Evolutionary conservation across 2,888 invertebrate genomes (phyloP).

Genomic region (Mesodorylaimus sp.): DNA sequence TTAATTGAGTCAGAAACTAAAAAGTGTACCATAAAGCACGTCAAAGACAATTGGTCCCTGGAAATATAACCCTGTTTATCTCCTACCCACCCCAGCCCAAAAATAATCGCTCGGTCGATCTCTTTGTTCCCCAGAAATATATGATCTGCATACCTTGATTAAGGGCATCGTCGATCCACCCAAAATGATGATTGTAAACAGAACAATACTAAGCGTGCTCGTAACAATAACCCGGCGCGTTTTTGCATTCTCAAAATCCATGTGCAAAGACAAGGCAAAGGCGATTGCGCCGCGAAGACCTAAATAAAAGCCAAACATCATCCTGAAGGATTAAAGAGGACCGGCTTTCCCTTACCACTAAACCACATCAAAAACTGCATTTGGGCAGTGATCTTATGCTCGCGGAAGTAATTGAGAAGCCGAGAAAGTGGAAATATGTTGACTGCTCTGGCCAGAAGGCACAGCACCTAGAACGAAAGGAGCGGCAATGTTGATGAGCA

Average conservation of each 20-base stretch:
- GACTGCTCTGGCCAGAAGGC: conserved; percentile 74
- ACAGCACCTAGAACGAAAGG: conserved; percentile 42
- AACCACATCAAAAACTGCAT: conserved; percentile 99
- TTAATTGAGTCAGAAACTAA: not conserved
- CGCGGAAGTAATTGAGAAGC: conserved; percentile 80
- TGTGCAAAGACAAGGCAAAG: conserved; percentile 83
- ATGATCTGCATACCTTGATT: conserved; percentile 43
- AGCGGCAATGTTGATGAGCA: not conserved
- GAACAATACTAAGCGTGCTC: conserved; percentile 86
- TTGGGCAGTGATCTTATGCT: conserved; percentile 88
- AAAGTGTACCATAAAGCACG: not conserved
- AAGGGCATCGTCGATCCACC: conserved; percentile 96
- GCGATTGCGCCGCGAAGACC: conserved; percentile 86
- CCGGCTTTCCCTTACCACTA: conserved; percentile 59
- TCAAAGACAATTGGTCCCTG: conserved; percentile 1
- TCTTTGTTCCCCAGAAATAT: not conserved
- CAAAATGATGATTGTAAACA: conserved; percentile 80
- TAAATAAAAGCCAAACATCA: conserved; percentile 17
- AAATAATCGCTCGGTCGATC: too few species aligned
- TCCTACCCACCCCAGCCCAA: too few species aligned
- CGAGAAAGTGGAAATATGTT: conserved; percentile 89
- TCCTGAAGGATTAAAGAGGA: not conserved
- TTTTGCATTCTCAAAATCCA: conserved; percentile 68
- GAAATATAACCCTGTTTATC: too few species aligned
- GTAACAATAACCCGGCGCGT: conserved; percentile 90